Conservation (phyloP, 2,797 vertebrate genomes). For the Pseudochaenichthys georgianus region DNA sequence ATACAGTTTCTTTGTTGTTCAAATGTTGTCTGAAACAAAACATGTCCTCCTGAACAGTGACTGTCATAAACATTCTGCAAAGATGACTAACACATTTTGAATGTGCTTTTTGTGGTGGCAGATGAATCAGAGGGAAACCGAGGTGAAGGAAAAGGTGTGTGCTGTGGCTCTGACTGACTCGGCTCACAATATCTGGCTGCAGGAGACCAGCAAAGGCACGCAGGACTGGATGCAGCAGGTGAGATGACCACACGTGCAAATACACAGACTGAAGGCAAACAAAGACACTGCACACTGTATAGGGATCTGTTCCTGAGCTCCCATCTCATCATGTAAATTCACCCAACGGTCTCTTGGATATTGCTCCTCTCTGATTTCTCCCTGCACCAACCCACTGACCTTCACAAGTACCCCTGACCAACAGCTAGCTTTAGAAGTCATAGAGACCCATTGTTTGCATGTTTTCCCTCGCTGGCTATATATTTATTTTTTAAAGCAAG, state of each 20-base stretch:
- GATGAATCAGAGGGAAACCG: constrained; percentile 96
- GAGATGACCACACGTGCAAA: constrained; percentile 50
- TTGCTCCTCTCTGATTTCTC: constrained; percentile 37
- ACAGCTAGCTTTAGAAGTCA: constrained; percentile 51
- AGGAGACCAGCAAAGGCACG: constrained; percentile 93
- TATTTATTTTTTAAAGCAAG: constrained; percentile 22
- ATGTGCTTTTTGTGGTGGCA: constrained; percentile 79
- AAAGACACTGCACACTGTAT: constrained; percentile 16
- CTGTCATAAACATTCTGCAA: constrained; percentile 17
- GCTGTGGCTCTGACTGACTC: constrained; percentile 97
- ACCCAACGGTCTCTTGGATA: constrained; percentile 17
- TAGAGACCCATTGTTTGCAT: constrained; percentile 56
- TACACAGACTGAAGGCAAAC: constrained; percentile 19
- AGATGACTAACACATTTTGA: constrained; percentile 36
- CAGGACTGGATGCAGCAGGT: constrained; percentile 99
- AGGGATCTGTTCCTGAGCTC: constrained; percentile 20
- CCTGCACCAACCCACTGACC: constrained; percentile 47
- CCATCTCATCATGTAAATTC: constrained; percentile 48
- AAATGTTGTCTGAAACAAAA: constrained; percentile 19
- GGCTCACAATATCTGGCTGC: constrained; percentile 97
- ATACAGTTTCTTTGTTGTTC: not conserved
- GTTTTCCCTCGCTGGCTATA: constrained; percentile 40
- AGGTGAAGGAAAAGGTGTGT: constrained; percentile 93
- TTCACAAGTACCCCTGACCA: constrained; percentile 51
- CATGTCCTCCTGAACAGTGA: not conserved